phyloP scores from a whole-genome alignment of 2,888 invertebrate genomes.

The Sinopyrophorus schimmeli region DNA sequence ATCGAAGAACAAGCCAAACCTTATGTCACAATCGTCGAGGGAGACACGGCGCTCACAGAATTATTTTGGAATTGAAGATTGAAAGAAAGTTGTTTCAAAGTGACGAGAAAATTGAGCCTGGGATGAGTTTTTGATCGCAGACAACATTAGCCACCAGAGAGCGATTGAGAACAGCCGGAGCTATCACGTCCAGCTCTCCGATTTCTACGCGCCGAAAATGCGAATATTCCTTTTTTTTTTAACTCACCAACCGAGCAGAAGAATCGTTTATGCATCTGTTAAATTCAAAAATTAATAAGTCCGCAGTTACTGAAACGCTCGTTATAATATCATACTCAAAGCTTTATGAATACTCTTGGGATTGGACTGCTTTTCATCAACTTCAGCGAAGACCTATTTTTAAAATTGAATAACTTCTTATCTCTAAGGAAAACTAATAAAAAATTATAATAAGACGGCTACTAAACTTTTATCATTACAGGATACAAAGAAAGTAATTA shows the following conservation, averaged over 20 bases:
- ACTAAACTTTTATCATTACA: constrained; percentile 29
- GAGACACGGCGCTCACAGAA: constrained; percentile 36
- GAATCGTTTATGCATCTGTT: constrained; percentile 9
- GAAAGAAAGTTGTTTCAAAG: constrained; percentile 49
- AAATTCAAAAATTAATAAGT: constrained; percentile 16
- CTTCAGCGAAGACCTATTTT: constrained; percentile 11
- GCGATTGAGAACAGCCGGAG: constrained; percentile 41
- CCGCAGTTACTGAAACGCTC: background rate
- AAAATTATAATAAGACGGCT: constrained; percentile 23
- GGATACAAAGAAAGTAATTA: constrained; percentile 27
- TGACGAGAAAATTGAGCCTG: constrained; percentile 47
- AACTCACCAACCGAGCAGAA: constrained; percentile 5
- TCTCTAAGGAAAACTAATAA: constrained; percentile 22
- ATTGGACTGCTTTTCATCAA: constrained; percentile 7
- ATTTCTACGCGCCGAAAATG: constrained; percentile 27
- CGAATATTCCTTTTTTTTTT: constrained; percentile 19
- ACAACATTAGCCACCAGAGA: constrained; percentile 48
- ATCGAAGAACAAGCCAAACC: constrained; percentile 24
- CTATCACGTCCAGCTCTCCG: constrained; percentile 34
- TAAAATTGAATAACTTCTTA: constrained; percentile 24
- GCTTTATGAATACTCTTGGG: background rate
- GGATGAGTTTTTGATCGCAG: constrained; percentile 49
- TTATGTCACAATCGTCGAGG: constrained; percentile 42
- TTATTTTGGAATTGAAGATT: constrained; percentile 46
- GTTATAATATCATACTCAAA: background rate